A percentile compares a stretch with the other conserved stretches of the same genome.
Conservation (phyloP, 1,140 invertebrate genomes). For the Penaeus japonicus region DNA sequence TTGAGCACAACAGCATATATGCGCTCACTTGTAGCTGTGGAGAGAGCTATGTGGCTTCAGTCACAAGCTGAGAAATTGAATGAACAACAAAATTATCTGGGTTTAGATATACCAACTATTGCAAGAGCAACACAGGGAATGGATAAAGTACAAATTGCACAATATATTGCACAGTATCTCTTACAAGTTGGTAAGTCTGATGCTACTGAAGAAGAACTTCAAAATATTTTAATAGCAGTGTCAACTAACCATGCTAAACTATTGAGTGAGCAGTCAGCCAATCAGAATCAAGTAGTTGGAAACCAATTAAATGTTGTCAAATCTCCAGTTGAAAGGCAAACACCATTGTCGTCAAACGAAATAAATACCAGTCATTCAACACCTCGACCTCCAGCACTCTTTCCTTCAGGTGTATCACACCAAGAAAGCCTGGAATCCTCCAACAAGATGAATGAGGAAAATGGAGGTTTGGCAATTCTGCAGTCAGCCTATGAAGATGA, state of each 20-base stretch:
- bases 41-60: conserved; percentile 58
- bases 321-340: no score
- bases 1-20: conserved; percentile 29
- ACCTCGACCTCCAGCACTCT: neutral
- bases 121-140: conserved; percentile 52
- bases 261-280: neutral
- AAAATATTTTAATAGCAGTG: conserved; percentile 52
- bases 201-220: conserved; percentile 55
- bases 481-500: conserved; percentile 57
- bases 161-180: conserved; percentile 53
- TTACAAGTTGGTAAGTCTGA: conserved; percentile 57
- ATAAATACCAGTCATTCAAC: no score
- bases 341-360: no score
- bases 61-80: conserved; percentile 46
- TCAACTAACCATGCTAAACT: conserved; percentile 48
- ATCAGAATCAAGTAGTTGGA: neutral
- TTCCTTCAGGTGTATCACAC: neutral
- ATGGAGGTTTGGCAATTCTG: conserved; percentile 40
- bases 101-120: conserved; percentile 52
- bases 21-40: conserved; percentile 44
- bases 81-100: conserved; percentile 31
- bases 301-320: no score
- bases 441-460: neutral
- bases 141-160: conserved; percentile 57
- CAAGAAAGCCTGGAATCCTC: neutral